phyloP scores from a whole-genome alignment of 2,113 vertebrate genomes.

The Lontra canadensis region DNA sequence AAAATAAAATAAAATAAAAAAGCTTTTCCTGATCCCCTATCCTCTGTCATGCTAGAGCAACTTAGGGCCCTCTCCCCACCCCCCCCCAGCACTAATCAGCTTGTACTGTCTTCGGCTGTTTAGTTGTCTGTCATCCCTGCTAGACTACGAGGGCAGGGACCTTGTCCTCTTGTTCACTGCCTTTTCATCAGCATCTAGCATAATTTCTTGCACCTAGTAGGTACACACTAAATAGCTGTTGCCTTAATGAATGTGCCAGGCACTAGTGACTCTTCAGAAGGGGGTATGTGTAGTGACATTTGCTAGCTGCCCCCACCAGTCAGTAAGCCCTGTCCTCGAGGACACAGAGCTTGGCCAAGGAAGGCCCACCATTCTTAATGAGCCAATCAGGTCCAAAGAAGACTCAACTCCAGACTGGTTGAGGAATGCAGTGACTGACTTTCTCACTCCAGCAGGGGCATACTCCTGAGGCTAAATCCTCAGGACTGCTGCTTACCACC shows the following conservation, averaged over 20 bases:
- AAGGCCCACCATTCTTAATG: neutral
- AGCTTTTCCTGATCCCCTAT: neutral
- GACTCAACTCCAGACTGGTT: neutral
- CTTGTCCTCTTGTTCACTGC: neutral
- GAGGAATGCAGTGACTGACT: neutral
- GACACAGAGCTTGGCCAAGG: neutral
- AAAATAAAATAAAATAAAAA: neutral
- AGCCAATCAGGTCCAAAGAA: neutral
- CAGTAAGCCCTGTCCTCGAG: neutral
- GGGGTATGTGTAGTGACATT: neutral
- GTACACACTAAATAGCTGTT: neutral
- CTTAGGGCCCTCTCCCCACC: no score
- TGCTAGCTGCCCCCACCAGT: neutral
- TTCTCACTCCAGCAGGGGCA: neutral
- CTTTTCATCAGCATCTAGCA: neutral
- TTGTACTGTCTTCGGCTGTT: neutral
- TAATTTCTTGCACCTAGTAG: neutral
- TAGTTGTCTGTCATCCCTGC: neutral
- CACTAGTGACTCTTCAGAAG: neutral
- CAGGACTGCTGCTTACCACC: neutral
- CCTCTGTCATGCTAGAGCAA: neutral
- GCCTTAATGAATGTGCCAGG: neutral
- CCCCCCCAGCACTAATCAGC: neutral
- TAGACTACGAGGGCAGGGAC: neutral
- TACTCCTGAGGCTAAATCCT: neutral